Evolutionary conservation across 2,113 vertebrate species (phyloP), one percentile per base, ranked within the genome.

Genomic region (Chlamydotis undulata): DNA sequence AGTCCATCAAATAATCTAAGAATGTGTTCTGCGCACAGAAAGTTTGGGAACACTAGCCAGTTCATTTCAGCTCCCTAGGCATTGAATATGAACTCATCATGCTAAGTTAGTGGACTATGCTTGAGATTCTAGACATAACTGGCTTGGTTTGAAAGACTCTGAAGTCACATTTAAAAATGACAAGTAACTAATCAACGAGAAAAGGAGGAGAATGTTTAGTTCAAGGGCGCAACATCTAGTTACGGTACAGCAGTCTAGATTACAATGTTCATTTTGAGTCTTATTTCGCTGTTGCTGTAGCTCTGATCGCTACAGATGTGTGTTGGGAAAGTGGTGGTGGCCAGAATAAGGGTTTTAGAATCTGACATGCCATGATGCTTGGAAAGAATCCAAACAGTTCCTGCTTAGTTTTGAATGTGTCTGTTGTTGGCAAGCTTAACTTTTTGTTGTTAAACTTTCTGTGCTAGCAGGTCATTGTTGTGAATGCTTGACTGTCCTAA

Each of bases 401-500:
- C 57, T 87, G 65, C 85, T 86, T 71, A 7, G 10, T 75, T 94
- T 94, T 96, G 53, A 67, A 90, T 22, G 35, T 43, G 47, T 12
- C 64, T 80, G 76, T 56, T 86, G n/a, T 45, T 79, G 52, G 53
- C 77, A 49, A 14, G 19, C 56, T 49, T 87, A 70, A 64, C 22
- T 7, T 77, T 56, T 82, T 75, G 23, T 64, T 94, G 53, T 93
- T 89, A 57, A 83, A 78, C 69, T 92, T 85, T 35, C 24, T 94
- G 63, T 80, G 29, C 50, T 73, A 92, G 74, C 41, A 83, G 83
- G 52, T 76, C 53, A 3, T 71, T 95, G 24, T 57, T 95, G 77
- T 79, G 73, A 79, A 63, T 78, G n/a, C 35, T 10, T 87, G 15
- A 71, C 63, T 87, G 39, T 93, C 64, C 94, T 98, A 94, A 98